These are phyloP conservation scores for Dendrocopos noguchii DNA, from an alignment of 2,113 vertebrate species.

Conservation along the genomic window DNA sequence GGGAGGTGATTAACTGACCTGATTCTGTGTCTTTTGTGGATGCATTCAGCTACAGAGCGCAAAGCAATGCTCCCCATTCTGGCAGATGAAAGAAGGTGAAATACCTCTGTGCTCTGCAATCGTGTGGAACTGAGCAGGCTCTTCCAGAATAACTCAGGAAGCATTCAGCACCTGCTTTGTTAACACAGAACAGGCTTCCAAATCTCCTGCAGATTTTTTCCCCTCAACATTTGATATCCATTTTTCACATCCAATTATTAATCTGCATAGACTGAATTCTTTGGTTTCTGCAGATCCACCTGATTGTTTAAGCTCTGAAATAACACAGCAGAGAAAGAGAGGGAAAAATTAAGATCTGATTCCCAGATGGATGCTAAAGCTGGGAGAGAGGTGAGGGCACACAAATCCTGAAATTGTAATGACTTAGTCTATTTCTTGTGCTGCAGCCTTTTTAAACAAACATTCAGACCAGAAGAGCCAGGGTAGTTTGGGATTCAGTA, in stretches of 20 bases:
- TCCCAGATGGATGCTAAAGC: slow-evolving; percentile 58
- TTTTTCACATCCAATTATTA: slow-evolving; percentile 55
- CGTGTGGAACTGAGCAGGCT: not conserved
- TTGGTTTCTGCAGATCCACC: slow-evolving; percentile 17
- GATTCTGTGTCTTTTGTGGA: not conserved
- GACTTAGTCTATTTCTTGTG: slow-evolving; percentile 9
- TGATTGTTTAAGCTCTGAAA: slow-evolving; percentile 42
- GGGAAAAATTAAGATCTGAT: slow-evolving; percentile 49
- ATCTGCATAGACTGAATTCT: slow-evolving; percentile 31
- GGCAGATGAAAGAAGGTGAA: not conserved
- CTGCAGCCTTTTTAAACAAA: slow-evolving; percentile 16
- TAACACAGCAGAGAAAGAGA: slow-evolving; percentile 48
- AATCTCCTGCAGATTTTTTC: slow-evolving; percentile 7
- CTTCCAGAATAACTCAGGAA: not conserved
- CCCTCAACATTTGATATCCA: not conserved
- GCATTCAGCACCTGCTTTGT: not conserved
- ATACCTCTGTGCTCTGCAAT: not conserved
- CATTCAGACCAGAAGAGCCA: not conserved
- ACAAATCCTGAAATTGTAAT: no score
- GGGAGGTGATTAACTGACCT: not conserved
- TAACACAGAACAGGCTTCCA: not conserved
- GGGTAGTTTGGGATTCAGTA: not conserved
- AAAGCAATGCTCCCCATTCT: not conserved
- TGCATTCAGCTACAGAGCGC: not conserved
- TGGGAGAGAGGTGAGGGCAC: not conserved